These are phyloP conservation scores for Eupsilia transversa DNA, from an alignment of 2,888 invertebrate genomes.

Conservation along the genomic window DNA sequence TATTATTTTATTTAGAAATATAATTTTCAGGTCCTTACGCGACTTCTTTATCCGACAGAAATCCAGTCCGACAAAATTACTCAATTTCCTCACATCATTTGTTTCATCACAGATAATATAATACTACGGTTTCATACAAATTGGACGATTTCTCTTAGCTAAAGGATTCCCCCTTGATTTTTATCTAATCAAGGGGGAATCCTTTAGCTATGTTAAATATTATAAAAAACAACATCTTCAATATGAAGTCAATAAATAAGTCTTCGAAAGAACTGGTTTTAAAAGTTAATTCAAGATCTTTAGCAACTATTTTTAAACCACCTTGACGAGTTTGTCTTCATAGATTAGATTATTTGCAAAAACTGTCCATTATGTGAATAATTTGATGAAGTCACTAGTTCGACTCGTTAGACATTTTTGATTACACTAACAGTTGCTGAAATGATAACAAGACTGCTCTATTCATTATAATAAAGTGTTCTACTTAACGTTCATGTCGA, in stretches of 20 bases:
- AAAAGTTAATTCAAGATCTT: neutral
- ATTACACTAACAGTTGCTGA: constrained; percentile 51
- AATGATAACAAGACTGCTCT: constrained; percentile 30
- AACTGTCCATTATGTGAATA: constrained; percentile 22
- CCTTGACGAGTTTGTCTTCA: constrained; percentile 20
- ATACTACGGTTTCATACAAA: too few species aligned
- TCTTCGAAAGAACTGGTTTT: constrained; percentile 16
- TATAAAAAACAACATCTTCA: neutral
- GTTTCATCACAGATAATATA: too few species aligned
- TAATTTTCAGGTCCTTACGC: too few species aligned
- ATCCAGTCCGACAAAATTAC: too few species aligned
- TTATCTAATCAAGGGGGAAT: too few species aligned
- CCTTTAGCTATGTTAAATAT: too few species aligned
- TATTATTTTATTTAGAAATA: neutral
- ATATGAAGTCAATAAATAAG: constrained; percentile 6
- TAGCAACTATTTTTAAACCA: constrained; percentile 17
- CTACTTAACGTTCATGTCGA: constrained; percentile 29
- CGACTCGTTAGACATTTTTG: constrained; percentile 20
- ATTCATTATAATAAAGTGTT: constrained; percentile 40
- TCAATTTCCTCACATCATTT: neutral
- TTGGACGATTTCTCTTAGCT: neutral
- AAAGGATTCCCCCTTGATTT: neutral
- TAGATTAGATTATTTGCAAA: constrained; percentile 11
- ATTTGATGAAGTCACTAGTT: constrained; percentile 37
- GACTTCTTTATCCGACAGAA: too few species aligned